Conservation (phyloP, 2,888 invertebrate genomes). For the Philonicus albiceps region DNA sequence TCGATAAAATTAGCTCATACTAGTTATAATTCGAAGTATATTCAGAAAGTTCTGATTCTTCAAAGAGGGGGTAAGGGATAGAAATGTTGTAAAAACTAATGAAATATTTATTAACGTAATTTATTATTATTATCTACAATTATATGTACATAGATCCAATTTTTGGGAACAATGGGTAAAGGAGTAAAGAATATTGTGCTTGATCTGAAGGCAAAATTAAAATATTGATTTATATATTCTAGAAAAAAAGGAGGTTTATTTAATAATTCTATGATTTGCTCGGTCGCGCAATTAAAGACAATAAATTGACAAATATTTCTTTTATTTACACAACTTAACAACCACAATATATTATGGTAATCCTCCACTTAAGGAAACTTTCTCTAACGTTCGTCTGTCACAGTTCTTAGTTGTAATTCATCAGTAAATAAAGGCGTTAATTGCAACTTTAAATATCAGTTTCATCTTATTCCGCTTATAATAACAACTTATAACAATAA, state of each 20-base stretch:
- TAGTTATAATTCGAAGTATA: no score
- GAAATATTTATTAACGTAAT: no score
- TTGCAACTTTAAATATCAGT: conserved; percentile 35
- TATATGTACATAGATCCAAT: not conserved
- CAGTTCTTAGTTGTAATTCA: conserved; percentile 38
- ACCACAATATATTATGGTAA: conserved; percentile 38
- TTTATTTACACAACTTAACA: conserved; percentile 44
- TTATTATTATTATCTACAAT: no score
- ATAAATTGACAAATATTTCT: conserved; percentile 40
- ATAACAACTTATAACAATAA: conserved; percentile 41
- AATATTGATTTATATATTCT: not conserved
- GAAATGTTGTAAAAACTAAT: no score
- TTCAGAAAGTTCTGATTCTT: no score
- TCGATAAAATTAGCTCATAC: no score
- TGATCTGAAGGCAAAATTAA: not conserved
- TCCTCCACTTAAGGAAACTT: conserved; percentile 9
- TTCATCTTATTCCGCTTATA: conserved; percentile 32
- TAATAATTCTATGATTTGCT: not conserved
- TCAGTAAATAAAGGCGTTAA: conserved; percentile 36
- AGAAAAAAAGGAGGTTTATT: not conserved
- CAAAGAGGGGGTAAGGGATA: no score
- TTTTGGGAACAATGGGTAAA: not conserved
- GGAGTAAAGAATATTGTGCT: not conserved
- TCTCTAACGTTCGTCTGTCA: conserved; percentile 40
- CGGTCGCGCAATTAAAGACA: not conserved